phyloP scores from a whole-genome alignment of 2,888 invertebrate genomes.

The Cistogaster globosa region DNA sequence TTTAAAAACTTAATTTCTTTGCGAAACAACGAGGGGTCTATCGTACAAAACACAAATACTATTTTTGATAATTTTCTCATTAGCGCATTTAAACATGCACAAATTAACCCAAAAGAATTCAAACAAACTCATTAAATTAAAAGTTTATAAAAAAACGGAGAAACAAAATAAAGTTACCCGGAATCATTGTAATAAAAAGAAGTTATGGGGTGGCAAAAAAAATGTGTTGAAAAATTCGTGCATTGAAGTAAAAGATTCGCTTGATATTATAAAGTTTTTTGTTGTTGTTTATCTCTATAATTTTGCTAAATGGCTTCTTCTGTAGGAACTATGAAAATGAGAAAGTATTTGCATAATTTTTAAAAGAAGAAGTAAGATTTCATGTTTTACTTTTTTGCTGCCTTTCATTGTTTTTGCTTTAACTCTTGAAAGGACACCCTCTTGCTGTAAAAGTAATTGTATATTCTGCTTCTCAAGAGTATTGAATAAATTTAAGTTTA shows the following conservation, averaged over 20 bases:
- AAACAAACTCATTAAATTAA: slow-evolving; percentile 64
- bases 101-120: slow-evolving; percentile 66
- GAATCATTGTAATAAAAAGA: slow-evolving; percentile 19
- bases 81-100: slow-evolving; percentile 65
- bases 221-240: background rate
- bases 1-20: background rate
- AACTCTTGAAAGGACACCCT: slow-evolving; percentile 37
- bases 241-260: background rate
- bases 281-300: background rate
- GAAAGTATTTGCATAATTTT: slow-evolving; percentile 67
- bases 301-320: slow-evolving; percentile 1
- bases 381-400: slow-evolving; percentile 8
- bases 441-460: background rate
- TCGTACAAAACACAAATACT: slow-evolving; percentile 25
- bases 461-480: too few relatives aligned
- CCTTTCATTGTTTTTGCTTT: slow-evolving; percentile 51
- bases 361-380: slow-evolving; percentile 46
- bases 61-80: slow-evolving; percentile 68
- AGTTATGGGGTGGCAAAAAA: background rate
- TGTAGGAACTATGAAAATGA: slow-evolving; percentile 25
- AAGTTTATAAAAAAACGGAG: slow-evolving; percentile 7
- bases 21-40: background rate
- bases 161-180: background rate
- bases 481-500: too few relatives aligned
- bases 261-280: background rate